Evolutionary conservation across 2,888 invertebrate species (phyloP).

Genomic region (Pharmacophagus antenor): DNA sequence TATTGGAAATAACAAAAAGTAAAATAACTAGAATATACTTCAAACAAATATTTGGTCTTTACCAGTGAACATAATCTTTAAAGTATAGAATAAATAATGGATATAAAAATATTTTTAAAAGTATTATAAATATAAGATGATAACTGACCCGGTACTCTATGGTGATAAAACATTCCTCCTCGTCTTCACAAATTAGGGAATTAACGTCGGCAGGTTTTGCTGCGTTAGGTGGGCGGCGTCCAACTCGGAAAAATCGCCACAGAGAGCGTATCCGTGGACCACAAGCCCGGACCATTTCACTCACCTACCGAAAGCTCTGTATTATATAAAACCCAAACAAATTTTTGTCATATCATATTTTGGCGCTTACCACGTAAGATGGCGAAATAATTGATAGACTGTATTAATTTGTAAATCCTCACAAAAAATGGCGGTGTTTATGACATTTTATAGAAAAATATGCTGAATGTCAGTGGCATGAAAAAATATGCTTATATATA

Average conservation of each 20-base stretch:
- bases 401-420: too few species aligned
- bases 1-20: too few species aligned
- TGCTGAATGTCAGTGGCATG: neutral
- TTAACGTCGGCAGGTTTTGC: conserved; percentile 73
- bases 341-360: too few species aligned
- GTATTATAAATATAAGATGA: neutral
- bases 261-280: conserved; percentile 69
- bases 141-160: conserved; percentile 67
- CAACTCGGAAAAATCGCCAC: conserved; percentile 68
- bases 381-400: too few species aligned
- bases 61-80: too few species aligned
- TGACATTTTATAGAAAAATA: too few species aligned
- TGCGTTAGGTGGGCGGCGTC: conserved; percentile 54
- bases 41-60: too few species aligned
- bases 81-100: too few species aligned
- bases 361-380: too few species aligned
- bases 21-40: too few species aligned
- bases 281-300: conserved; percentile 61
- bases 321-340: too few species aligned
- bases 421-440: too few species aligned
- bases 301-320: conserved; percentile 46
- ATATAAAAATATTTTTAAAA: neutral
- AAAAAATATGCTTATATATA: neutral
- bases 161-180: conserved; percentile 68
- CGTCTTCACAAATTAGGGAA: conserved; percentile 71